These are phyloP conservation scores for Meloe dianella DNA, from an alignment of 2,888 invertebrate species.

Conservation along the genomic window DNA sequence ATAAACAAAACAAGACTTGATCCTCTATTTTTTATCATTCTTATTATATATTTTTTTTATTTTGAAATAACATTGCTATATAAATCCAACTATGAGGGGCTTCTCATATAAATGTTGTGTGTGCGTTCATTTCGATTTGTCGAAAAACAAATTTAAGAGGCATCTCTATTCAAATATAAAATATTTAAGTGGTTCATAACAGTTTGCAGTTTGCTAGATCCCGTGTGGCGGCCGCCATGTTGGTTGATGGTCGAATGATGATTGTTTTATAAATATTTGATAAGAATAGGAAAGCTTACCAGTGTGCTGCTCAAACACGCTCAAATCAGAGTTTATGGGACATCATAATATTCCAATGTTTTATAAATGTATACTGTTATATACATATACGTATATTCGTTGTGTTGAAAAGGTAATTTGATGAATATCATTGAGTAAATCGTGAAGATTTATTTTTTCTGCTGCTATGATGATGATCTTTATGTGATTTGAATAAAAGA, in stretches of 20 bases:
- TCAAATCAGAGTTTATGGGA: conserved; percentile 62
- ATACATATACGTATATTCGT: conserved; percentile 41
- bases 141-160: conserved; percentile 60
- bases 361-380: conserved; percentile 58
- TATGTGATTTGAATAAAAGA: conserved; percentile 52
- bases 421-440: conserved; percentile 53
- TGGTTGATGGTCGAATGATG: conserved; percentile 62
- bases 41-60: background rate
- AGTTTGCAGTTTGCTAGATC: conserved; percentile 58
- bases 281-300: conserved; percentile 47
- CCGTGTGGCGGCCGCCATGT: conserved; percentile 58
- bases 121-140: conserved; percentile 30
- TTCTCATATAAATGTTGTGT: background rate
- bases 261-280: conserved; percentile 62
- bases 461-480: conserved; percentile 39
- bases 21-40: background rate
- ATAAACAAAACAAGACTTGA: background rate
- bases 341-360: conserved; percentile 60
- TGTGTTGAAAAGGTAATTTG: conserved; percentile 50
- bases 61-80: conserved; percentile 20
- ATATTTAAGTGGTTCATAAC: conserved; percentile 62
- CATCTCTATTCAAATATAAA: conserved; percentile 61
- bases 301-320: conserved; percentile 48
- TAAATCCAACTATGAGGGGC: conserved; percentile 7
- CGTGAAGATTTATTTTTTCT: conserved; percentile 43